Percentiles rank a stretch among this genome's conserved stretches.
Evolutionary conservation across 2,797 vertebrate genomes (phyloP).

Genomic region (Schizopygopsis pylzovi): DNA sequence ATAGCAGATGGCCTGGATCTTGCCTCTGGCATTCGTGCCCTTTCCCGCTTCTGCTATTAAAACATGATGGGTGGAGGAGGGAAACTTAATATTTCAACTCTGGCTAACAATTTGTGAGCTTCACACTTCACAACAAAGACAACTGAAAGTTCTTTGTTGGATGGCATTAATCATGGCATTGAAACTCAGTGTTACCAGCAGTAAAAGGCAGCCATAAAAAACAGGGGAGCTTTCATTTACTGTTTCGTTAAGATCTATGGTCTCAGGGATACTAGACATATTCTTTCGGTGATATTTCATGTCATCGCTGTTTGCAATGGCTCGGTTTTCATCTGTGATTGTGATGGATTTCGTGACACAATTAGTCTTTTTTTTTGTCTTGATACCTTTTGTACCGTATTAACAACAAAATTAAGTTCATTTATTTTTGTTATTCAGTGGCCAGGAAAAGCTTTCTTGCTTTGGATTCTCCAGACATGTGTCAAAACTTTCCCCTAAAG

Average conservation of each 20-base stretch:
- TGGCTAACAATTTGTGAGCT: conserved; percentile 73
- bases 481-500: background rate
- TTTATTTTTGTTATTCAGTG: background rate
- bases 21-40: conserved; percentile 49
- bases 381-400: background rate
- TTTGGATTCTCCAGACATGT: background rate
- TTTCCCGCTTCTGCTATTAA: conserved; percentile 38
- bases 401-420: background rate
- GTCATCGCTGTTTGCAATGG: conserved; percentile 26
- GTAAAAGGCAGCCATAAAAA: conserved; percentile 75
- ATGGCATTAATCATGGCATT: conserved; percentile 74
- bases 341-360: background rate
- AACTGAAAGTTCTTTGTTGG: conserved; percentile 69
- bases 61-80: conserved; percentile 58
- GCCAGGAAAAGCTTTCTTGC: background rate
- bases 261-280: conserved; percentile 40
- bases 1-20: conserved; percentile 52
- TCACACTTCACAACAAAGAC: conserved; percentile 68
- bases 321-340: background rate
- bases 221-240: conserved; percentile 65
- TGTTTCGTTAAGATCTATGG: conserved; percentile 35
- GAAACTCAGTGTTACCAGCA: conserved; percentile 65
- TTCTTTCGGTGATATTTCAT: conserved; percentile 49
- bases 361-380: background rate
- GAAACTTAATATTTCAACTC: conserved; percentile 72